These are phyloP conservation scores for Hypercompe scribonia DNA, from an alignment of 2,888 invertebrate species.

Conservation along the genomic window DNA sequence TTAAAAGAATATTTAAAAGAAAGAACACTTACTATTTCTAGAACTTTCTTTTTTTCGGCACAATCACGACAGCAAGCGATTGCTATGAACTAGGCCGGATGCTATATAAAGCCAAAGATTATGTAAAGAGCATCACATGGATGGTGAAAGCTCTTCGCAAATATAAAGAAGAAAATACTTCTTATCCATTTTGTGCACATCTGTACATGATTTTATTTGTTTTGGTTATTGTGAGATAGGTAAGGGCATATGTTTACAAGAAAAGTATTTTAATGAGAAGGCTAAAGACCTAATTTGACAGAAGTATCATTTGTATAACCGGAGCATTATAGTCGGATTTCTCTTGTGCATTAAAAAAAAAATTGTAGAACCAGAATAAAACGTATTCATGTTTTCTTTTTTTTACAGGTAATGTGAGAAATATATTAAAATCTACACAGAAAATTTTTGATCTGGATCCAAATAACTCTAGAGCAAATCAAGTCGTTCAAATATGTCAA, in stretches of 20 bases:
- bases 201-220: not conserved
- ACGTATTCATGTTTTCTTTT: not conserved
- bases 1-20: not conserved
- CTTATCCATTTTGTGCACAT: not conserved
- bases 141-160: slow-evolving; percentile 9
- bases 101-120: not conserved
- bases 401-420: not conserved
- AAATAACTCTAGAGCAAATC: not conserved
- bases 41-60: not conserved
- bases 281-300: not conserved
- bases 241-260: not conserved
- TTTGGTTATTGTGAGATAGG: not conserved
- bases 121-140: not conserved
- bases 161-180: not conserved
- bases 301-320: not conserved
- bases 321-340: not conserved
- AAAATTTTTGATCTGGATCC: slow-evolving; percentile 4
- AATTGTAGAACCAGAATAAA: not conserved
- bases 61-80: slow-evolving; percentile 9
- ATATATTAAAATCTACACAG: not conserved
- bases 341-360: not conserved
- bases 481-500: slow-evolving; percentile 1
- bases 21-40: not conserved
- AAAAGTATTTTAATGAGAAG: not conserved
- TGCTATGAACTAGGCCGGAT: slow-evolving; percentile 11